These are phyloP conservation scores for Ophion ventricosus DNA, from an alignment of 2,888 invertebrate genomes.

Conservation along the genomic window DNA sequence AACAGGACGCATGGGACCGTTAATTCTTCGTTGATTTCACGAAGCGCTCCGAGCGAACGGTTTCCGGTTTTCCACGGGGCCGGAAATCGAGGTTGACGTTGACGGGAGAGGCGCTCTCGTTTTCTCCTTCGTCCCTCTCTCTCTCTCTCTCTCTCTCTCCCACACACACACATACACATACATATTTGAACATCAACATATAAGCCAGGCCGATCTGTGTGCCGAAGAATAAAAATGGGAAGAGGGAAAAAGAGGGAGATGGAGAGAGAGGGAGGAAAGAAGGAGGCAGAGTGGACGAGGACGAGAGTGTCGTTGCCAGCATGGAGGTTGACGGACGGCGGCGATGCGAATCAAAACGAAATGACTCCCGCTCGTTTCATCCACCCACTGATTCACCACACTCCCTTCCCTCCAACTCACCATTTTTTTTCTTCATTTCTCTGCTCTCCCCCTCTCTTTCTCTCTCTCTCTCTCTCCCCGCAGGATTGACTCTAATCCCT, in stretches of 20 bases:
- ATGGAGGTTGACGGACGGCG: slow-evolving; percentile 71
- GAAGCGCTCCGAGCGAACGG: slow-evolving; percentile 64
- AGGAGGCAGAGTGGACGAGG: slow-evolving; percentile 24
- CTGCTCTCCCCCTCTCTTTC: background rate
- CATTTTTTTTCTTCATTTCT: background rate
- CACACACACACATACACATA: background rate
- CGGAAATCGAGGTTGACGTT: slow-evolving; percentile 75
- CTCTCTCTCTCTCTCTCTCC: slow-evolving; percentile 10
- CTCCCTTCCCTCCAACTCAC: slow-evolving; percentile 1
- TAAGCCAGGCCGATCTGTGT: slow-evolving; percentile 30
- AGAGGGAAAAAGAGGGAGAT: slow-evolving; percentile 7
- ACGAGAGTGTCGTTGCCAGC: slow-evolving; percentile 55
- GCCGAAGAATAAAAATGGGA: slow-evolving; percentile 20
- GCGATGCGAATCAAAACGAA: slow-evolving; percentile 73
- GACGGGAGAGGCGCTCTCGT: slow-evolving; percentile 69
- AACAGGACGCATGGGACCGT: slow-evolving; percentile 63
- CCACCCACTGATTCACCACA: slow-evolving; percentile 54
- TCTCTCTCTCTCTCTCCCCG: too few relatives aligned
- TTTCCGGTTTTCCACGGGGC: slow-evolving; percentile 70
- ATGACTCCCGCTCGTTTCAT: slow-evolving; percentile 68
- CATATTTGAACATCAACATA: too few relatives aligned
- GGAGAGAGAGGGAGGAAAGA: slow-evolving; percentile 29
- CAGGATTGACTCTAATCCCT: slow-evolving; percentile 3
- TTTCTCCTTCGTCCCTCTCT: slow-evolving; percentile 50
- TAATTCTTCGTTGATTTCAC: slow-evolving; percentile 76